phyloP scores from a whole-genome alignment of 2,797 vertebrate species.

The Artibeus jamaicensis region DNA sequence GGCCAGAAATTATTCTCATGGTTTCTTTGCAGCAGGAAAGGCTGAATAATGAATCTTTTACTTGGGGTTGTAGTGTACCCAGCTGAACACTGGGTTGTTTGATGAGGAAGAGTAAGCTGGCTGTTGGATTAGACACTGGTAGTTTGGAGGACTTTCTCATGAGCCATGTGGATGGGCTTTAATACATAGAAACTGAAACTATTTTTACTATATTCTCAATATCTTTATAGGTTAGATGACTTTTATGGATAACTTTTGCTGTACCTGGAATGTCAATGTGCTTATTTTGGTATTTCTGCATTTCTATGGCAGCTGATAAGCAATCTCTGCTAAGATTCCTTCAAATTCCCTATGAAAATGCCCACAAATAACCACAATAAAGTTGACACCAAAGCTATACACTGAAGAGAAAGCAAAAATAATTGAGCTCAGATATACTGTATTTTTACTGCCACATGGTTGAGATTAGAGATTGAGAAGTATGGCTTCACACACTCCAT shows the following conservation, averaged over 20 bases:
- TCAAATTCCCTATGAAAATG: not conserved
- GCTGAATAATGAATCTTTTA: not conserved
- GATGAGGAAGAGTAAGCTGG: not conserved
- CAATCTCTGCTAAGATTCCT: not conserved
- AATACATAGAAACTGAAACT: not conserved
- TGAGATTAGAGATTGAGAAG: not conserved
- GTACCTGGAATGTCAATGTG: not conserved
- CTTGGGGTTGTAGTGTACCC: not conserved
- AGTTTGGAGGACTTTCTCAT: not conserved
- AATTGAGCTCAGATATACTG: not conserved
- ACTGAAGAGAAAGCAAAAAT: not conserved
- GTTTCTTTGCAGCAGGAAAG: not conserved
- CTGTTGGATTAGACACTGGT: not conserved
- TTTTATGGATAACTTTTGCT: not conserved
- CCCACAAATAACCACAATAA: not conserved
- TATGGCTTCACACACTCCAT: not conserved
- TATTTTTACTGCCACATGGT: not conserved
- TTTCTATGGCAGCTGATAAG: not conserved
- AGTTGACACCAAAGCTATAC: not conserved
- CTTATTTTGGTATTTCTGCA: not conserved
- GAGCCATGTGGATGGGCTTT: not conserved
- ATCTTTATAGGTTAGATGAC: not conserved
- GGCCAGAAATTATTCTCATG: not conserved
- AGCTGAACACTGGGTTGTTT: not conserved
- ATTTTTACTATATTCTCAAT: not conserved